Evolutionary conservation across 2,888 invertebrate genomes (phyloP).

Genomic region (Lasioglossum calceatum): DNA sequence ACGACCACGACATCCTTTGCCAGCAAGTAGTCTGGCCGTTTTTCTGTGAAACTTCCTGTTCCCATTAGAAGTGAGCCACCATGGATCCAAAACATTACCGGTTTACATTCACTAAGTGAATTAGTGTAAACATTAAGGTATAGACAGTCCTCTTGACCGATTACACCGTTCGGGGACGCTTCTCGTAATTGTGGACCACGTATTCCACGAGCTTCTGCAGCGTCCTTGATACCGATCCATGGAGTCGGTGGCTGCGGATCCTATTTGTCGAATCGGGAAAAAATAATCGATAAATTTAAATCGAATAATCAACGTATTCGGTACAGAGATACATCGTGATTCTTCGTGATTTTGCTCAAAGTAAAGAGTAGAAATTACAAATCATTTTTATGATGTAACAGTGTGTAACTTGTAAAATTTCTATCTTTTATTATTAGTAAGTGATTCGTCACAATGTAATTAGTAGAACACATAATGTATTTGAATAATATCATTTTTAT

Average conservation of each 20-base stretch:
- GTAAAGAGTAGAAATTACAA: too few species aligned
- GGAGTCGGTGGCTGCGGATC: conserved; percentile 83
- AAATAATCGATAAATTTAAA: background rate
- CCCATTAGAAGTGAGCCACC: conserved; percentile 74
- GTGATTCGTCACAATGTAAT: too few species aligned
- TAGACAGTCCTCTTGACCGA: conserved; percentile 75
- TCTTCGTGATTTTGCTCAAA: too few species aligned
- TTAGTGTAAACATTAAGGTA: conserved; percentile 71
- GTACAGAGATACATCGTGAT: background rate
- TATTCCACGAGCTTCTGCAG: conserved; percentile 79
- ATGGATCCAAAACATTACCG: conserved; percentile 81
- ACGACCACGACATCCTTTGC: conserved; percentile 70
- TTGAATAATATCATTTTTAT: too few species aligned
- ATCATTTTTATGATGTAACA: too few species aligned
- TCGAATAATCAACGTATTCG: background rate
- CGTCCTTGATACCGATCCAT: conserved; percentile 84
- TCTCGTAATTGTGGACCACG: conserved; percentile 72
- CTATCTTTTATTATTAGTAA: too few species aligned
- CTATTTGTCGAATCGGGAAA: conserved; percentile 53
- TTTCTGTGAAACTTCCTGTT: conserved; percentile 59
- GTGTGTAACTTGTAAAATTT: too few species aligned
- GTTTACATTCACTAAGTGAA: conserved; percentile 51
- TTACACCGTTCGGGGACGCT: background rate
- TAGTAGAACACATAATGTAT: too few species aligned
- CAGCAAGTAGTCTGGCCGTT: conserved; percentile 71